A percentile compares a stretch with the other conserved stretches of the same genome.
Evolutionary conservation across 2,797 vertebrate genomes (phyloP).

Genomic region (Eidolon dupreanum): DNA sequence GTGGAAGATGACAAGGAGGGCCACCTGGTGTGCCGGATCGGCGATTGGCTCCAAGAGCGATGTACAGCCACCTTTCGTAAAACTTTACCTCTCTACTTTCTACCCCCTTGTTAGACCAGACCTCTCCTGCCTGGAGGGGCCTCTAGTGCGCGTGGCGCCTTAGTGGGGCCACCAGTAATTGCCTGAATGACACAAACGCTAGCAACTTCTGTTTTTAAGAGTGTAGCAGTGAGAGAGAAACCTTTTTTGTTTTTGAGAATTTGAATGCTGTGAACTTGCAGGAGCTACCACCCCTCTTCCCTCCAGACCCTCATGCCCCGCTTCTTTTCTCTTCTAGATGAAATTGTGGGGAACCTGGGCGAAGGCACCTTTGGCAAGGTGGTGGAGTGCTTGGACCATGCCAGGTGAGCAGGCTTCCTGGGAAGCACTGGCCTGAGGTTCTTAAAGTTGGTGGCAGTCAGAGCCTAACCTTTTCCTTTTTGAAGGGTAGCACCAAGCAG

Average conservation of each 20-base stretch:
- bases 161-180: conserved; percentile 85
- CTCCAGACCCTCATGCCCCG: conserved; percentile 30
- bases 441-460: not conserved
- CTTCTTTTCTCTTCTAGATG: conserved; percentile 89
- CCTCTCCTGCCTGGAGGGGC: conserved; percentile 85
- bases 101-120: conserved; percentile 85
- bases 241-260: conserved; percentile 80
- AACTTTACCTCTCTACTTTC: conserved; percentile 90
- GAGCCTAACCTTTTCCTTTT: not conserved
- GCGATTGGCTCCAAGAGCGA: conserved; percentile 92
- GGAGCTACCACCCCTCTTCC: conserved; percentile 75
- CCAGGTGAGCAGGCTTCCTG: conserved; percentile 82
- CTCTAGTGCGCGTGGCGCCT: conserved; percentile 83
- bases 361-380: conserved; percentile 91
- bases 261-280: conserved; percentile 84
- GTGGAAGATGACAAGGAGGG: conserved; percentile 93
- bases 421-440: not conserved
- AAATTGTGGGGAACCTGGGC: conserved; percentile 88
- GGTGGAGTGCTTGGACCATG: conserved; percentile 89
- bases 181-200: conserved; percentile 85
- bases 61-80: conserved; percentile 92
- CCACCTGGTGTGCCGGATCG: conserved; percentile 92
- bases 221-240: conserved; percentile 83
- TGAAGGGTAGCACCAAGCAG: not conserved
- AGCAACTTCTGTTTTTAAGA: conserved; percentile 83